Evolutionary conservation across 2,888 invertebrate species (phyloP), one percentile per base, ranked within the genome.

Genomic region (Hydrotaea diabolus): DNA sequence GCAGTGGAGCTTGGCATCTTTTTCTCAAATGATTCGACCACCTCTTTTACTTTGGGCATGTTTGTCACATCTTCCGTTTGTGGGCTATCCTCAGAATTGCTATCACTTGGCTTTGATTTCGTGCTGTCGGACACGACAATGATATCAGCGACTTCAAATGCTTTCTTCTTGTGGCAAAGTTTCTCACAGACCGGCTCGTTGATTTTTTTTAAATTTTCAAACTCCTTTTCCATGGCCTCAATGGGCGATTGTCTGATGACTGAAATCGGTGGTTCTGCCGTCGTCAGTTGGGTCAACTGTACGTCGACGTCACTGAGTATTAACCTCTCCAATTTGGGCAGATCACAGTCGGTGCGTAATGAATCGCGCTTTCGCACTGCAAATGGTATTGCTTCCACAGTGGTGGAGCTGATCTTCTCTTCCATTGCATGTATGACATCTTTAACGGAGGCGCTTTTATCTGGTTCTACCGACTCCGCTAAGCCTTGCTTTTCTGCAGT

Each of bases 341-440:
- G 59, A 76, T 90, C 87, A 8, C 85, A 77, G 74, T 90, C 87
- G 26, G 74, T 71, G 15, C 81, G 80, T 11, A 80, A 79, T 43
- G 88, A 87, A n/a, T 87, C 85, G 74, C 92, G 91, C 43, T 92
- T 91, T 13, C 91, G 89, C 1, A 92, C 88, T 0, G 87, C 80
- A 86, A 90, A 90, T 49, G 90, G 89, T 39, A 88, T 85, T 4
- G 90, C 89, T 79, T 88, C 88, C 21, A 90, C 46, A 53, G 77
- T 88, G n/a, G 76, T 91, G 21, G 89, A 88, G 23, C 90, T 88
- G 83, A 89, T 80, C 77, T 93, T 93, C 86, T 94, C 93, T 89
- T 94, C 94, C 71, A 94, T 89, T 79, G 93, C 89, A 88, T 93
- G 93, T 57, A 94, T 92, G 88, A 93, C 94, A 17, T 94, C 93